Conservation (phyloP, 2,113 vertebrate genomes). For the Muscicapa adusta region DNA sequence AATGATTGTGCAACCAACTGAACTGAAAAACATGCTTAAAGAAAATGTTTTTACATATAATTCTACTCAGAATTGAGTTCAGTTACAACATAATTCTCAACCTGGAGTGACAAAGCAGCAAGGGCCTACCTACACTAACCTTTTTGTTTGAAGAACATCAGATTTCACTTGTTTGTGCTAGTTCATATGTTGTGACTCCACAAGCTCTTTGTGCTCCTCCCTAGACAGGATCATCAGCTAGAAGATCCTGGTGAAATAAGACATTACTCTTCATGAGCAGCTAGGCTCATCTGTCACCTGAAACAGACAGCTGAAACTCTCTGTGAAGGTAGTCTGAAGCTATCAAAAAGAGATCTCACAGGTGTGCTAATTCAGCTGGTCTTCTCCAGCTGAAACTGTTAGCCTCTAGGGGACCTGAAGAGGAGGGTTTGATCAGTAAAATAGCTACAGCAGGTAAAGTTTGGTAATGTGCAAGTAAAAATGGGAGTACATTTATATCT, state of each 20-base stretch:
- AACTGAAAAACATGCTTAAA: neutral
- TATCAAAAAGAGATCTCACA: neutral
- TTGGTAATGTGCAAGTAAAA: constrained; percentile 26
- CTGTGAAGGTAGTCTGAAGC: neutral
- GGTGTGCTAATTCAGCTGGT: neutral
- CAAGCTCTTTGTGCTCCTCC: neutral
- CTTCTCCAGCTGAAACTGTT: constrained; percentile 17
- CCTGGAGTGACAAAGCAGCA: neutral
- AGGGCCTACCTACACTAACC: neutral
- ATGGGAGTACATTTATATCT: neutral
- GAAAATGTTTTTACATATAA: neutral
- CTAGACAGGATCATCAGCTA: neutral
- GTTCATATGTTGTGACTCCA: neutral
- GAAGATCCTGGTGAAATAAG: neutral
- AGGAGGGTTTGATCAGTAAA: constrained; percentile 6
- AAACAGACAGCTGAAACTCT: neutral
- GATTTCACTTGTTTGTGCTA: neutral
- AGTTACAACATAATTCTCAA: neutral
- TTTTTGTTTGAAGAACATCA: neutral
- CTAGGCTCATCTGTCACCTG: neutral
- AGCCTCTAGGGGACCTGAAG: neutral
- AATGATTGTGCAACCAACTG: neutral
- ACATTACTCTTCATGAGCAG: neutral
- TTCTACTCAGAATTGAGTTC: neutral
- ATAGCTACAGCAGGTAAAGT: neutral